Conservation (phyloP, 2,888 invertebrate species). For the Heliconius aoede region DNA sequence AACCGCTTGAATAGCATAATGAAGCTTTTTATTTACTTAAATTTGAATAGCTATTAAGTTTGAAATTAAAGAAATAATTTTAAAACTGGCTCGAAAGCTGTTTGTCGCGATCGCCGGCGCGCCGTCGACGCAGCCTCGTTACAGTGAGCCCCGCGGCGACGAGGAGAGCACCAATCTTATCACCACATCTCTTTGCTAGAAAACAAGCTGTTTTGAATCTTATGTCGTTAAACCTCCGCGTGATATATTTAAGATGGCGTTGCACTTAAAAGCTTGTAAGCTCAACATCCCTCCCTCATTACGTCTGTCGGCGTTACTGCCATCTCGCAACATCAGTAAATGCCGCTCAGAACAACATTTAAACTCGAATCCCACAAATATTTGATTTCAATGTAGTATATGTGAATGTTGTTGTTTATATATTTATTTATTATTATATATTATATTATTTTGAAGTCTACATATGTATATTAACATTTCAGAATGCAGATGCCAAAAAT, state of each 20-base stretch:
- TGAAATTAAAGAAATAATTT: conserved; percentile 61
- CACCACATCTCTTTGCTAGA: conserved; percentile 55
- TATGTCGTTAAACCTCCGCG: conserved; percentile 49
- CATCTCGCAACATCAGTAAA: conserved; percentile 71
- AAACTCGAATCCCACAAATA: conserved; percentile 68
- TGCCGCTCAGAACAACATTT: conserved; percentile 76
- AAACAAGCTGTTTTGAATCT: conserved; percentile 61
- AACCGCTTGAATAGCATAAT: background rate
- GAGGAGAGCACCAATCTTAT: conserved; percentile 61
- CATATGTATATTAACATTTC: too few relatives aligned
- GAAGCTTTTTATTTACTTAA: conserved; percentile 16
- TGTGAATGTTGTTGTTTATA: conserved; percentile 45
- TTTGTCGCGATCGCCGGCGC: conserved; percentile 62
- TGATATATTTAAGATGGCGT: conserved; percentile 25
- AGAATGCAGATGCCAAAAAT: background rate
- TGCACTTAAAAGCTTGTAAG: conserved; percentile 52
- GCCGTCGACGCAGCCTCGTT: conserved; percentile 71
- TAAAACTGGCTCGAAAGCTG: conserved; percentile 62
- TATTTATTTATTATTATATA: conserved; percentile 21
- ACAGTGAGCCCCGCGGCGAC: conserved; percentile 72
- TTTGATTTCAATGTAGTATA: conserved; percentile 50
- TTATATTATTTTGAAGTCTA: background rate
- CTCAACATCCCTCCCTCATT: conserved; percentile 73
- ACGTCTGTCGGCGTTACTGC: conserved; percentile 75
- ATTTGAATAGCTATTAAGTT: conserved; percentile 53